Base-by-base conservation (phyloP, 2,888 invertebrate genomes). In the Eupithecia centaureata region DNA sequence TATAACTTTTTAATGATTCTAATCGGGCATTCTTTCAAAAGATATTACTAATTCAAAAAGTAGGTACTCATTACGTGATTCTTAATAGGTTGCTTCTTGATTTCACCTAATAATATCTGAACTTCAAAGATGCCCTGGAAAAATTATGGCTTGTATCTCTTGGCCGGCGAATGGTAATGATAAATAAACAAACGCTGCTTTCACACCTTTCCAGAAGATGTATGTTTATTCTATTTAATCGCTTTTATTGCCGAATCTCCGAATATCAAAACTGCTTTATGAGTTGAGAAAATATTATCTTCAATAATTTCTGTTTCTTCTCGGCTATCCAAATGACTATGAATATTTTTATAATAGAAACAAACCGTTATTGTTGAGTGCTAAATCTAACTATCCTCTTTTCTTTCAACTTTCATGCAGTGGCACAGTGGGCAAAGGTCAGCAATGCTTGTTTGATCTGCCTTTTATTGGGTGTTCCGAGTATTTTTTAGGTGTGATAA, bases 111-210 rank as follows among this genome's bases (percentile, higher is more conserved):
- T 54, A 66, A 42, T 60, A 42, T 62, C 47, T 52, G 47, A 63
- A 74, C 76, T 71, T 77, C 75, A 77, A 76, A 77, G 75, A 67
- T 35, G 28, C 59, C 59, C 67, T 61, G 51, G 68, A 77, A 76
- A 77, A 76, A 77, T 77, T 69, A 75, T 56, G 12, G 30, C 28
- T 56, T 18, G 54, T 56, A 28, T 63, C 42, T 72, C 65, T 73
- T 77, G 75, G 67, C 74, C 42, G 58, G 57, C 67, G 52, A 69
- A 70, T 72, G 72, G 71, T 65, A 42, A 59, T 67, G 63, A 72
- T 71, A 70, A 77, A 76, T 72, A 75, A 74, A 77, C 71, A 76
- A 70, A 70, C 61, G 42, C 30, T 8, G 61, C 64, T 71, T 73
- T 72, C 70, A 69, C 68, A 75, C 70, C 57, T 70, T 63, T 28